A percentile compares a stretch with the other conserved stretches of the same genome.
Evolutionary conservation across 1,140 invertebrate species (phyloP).

Genomic region (Teleopsis dalmanni): DNA sequence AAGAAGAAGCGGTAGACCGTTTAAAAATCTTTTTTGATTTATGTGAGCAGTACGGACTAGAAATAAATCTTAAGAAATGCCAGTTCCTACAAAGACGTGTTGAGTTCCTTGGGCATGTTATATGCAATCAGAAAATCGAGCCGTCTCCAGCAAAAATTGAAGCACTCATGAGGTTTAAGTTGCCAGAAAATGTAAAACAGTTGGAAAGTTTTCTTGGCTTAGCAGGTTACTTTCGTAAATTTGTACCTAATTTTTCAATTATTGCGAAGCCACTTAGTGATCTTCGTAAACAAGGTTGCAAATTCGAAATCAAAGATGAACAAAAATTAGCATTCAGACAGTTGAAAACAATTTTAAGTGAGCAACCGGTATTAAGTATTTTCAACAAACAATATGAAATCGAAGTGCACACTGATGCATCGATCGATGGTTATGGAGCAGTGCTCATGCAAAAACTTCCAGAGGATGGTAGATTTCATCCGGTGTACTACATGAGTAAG

Average conservation of each 20-base stretch:
- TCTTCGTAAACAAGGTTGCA: neutral
- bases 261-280: slow-evolving; percentile 14
- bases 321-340: neutral
- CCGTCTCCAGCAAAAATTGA: slow-evolving; percentile 25
- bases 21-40: neutral
- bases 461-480: slow-evolving; percentile 22
- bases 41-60: slow-evolving; percentile 6
- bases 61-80: slow-evolving; percentile 23
- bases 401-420: slow-evolving; percentile 3
- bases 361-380: neutral
- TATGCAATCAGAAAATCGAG: slow-evolving; percentile 23
- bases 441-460: slow-evolving; percentile 22
- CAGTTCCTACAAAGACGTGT: slow-evolving; percentile 24
- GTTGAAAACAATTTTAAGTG: neutral
- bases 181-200: slow-evolving; percentile 15
- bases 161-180: slow-evolving; percentile 26
- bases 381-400: neutral
- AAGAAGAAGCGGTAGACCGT: neutral
- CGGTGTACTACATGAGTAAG: slow-evolving; percentile 23
- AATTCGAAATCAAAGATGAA: neutral
- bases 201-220: slow-evolving; percentile 38
- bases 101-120: slow-evolving; percentile 33
- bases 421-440: slow-evolving; percentile 17
- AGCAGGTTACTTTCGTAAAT: slow-evolving; percentile 38
- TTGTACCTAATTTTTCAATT: slow-evolving; percentile 19